Conservation (phyloP, 2,797 vertebrate genomes). For the Pyrocephalus nanus region DNA sequence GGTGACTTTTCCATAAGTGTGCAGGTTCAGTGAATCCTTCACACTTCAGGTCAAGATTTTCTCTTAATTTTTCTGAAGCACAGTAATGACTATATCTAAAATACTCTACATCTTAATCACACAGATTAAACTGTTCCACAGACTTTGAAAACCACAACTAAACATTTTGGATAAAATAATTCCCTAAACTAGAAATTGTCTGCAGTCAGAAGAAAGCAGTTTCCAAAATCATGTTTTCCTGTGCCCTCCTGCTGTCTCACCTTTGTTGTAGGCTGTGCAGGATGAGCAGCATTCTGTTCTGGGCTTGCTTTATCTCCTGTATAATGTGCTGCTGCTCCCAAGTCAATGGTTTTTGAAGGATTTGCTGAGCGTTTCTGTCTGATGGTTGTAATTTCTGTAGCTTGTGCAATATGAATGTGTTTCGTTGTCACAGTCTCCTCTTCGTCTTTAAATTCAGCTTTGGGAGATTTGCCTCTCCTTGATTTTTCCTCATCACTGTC, state of each 20-base stretch:
- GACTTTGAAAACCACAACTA: neutral
- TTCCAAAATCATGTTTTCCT: neutral
- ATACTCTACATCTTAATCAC: neutral
- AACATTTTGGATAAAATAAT: neutral
- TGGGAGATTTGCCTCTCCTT: constrained; percentile 84
- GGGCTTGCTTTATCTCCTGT: constrained; percentile 85
- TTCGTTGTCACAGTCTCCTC: constrained; percentile 95
- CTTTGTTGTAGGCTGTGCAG: constrained; percentile 78
- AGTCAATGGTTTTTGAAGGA: constrained; percentile 92
- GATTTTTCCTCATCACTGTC: constrained; percentile 89
- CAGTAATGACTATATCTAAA: neutral
- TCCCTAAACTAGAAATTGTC: neutral
- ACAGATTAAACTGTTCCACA: neutral
- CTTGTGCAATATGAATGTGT: constrained; percentile 92
- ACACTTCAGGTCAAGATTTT: neutral
- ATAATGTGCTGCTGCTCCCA: constrained; percentile 94
- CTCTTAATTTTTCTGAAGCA: neutral
- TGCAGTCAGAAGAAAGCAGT: neutral
- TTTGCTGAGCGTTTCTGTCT: constrained; percentile 89
- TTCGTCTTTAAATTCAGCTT: constrained; percentile 93
- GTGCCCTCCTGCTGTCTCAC: constrained; percentile 65
- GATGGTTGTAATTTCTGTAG: constrained; percentile 92
- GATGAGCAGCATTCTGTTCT: constrained; percentile 76
- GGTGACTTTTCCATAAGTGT: neutral
- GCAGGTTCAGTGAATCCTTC: neutral